Evolutionary conservation across 2,113 vertebrate genomes (phyloP), one percentile per base, ranked within the genome.

Genomic region (Triplophysa tibetana): DNA sequence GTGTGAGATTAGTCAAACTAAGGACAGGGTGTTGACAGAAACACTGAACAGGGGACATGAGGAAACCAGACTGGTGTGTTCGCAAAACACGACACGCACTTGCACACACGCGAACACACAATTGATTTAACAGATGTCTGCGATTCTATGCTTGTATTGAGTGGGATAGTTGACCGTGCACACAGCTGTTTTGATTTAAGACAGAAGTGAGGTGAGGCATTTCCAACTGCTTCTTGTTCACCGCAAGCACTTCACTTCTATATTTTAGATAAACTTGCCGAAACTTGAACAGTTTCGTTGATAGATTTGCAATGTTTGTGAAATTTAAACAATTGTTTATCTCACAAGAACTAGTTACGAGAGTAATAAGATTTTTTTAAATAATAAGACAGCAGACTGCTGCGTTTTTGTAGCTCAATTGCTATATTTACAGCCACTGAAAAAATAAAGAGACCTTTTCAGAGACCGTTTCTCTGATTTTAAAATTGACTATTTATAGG

Each of bases 41-140:
- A 78, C 43, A 74, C 24, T 29, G 48, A n/a, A 61, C 14, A 29
- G 2, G 60, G 58, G n/a, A 70, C 41, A 29, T 9, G 19, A 29
- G 4, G 23, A 75, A 79, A 79, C 77, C n/a, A 0, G 72, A 73
- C 58, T 48, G 58, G 65, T 79, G 65, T 48, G 64, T 79, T 56
- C 54, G 48, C 23, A 45, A 63, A 82, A 41, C 8, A 41, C 11
- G 24, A 10, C 21, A 48, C 70, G 23, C 13, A 69, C 48, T 66
- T 45, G 43, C 79, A 61, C 24, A 38, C 68, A 26, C 80, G 17
- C 19, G n/a, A 1, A 13, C n/a, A 26, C 67, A 54, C 16, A 33
- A 75, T 19, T 48, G 13, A 72, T 19, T 69, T 41, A 21, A 41
- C 56, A 70, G 69, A 65, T 82, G 26, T 21, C 45, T 75, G 70